Evolutionary conservation across 2,113 vertebrate genomes (phyloP).

Genomic region (Echinops telfairi): DNA sequence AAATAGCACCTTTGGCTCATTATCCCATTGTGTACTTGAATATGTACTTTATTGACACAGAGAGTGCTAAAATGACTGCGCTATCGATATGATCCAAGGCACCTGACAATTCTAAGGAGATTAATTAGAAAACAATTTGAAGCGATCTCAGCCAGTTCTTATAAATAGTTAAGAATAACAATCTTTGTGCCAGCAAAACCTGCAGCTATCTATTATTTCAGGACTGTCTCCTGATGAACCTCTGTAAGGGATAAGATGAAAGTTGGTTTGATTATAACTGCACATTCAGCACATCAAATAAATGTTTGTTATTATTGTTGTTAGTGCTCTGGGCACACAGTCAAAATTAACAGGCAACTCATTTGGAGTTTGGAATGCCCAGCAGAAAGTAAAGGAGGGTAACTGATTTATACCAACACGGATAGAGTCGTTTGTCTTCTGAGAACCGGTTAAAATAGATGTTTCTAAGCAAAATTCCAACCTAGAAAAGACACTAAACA

Average conservation of each 20-base stretch:
- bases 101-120: background rate
- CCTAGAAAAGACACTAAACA: constrained; percentile 54
- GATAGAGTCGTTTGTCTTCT: constrained; percentile 42
- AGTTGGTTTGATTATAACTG: constrained; percentile 7
- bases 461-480: constrained; percentile 54
- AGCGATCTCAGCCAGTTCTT: background rate
- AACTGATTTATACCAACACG: constrained; percentile 66
- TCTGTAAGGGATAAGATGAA: background rate
- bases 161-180: background rate
- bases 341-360: constrained; percentile 58
- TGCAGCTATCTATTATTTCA: background rate
- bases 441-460: constrained; percentile 45
- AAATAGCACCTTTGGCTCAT: background rate
- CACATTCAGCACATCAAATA: constrained; percentile 1
- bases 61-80: background rate
- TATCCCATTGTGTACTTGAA: background rate
- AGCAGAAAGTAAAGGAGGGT: constrained; percentile 45
- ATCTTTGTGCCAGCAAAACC: background rate
- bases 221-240: background rate
- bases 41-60: background rate
- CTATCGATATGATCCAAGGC: background rate
- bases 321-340: background rate
- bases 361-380: constrained; percentile 56
- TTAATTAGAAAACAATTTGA: background rate
- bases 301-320: constrained; percentile 54